Evolutionary conservation across 2,888 invertebrate species (phyloP).

Genomic region (Drosophila mercatorum): DNA sequence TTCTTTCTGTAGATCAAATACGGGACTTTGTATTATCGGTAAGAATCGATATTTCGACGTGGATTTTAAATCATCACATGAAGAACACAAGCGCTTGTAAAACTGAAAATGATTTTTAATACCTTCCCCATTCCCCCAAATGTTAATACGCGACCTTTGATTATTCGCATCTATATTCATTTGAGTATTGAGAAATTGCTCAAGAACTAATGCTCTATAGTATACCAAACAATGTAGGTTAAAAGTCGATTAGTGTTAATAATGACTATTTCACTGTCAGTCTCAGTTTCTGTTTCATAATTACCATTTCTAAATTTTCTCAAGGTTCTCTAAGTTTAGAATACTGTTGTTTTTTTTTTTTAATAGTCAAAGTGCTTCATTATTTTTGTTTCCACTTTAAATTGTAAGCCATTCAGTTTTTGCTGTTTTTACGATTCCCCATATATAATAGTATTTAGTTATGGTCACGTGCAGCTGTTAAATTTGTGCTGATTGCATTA

Average conservation of each 20-base stretch:
- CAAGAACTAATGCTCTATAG: neutral
- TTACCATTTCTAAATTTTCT: neutral
- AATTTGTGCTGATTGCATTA: constrained; percentile 49
- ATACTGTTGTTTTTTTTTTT: neutral
- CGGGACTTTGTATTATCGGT: too few species aligned
- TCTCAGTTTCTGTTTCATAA: too few species aligned
- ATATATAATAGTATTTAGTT: constrained; percentile 27
- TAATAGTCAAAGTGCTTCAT: constrained; percentile 1
- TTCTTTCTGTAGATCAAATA: too few species aligned
- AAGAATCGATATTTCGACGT: too few species aligned
- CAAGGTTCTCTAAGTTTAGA: neutral
- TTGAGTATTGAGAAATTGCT: neutral
- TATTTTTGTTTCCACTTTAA: constrained; percentile 14
- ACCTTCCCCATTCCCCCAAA: too few species aligned
- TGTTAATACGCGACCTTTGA: too few species aligned
- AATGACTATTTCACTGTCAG: too few species aligned
- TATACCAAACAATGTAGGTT: neutral
- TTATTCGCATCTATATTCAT: too few species aligned
- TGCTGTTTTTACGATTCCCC: neutral
- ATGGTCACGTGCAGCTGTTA: constrained; percentile 48
- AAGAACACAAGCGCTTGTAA: too few species aligned
- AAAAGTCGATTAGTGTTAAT: too few species aligned
- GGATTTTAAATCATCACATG: too few species aligned
- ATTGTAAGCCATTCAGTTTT: constrained; percentile 8
- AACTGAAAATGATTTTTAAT: too few species aligned